Percentiles rank a stretch among this genome's conserved stretches.
Evolutionary conservation across 2,888 invertebrate species (phyloP).

Genomic region (Apamea crenata): DNA sequence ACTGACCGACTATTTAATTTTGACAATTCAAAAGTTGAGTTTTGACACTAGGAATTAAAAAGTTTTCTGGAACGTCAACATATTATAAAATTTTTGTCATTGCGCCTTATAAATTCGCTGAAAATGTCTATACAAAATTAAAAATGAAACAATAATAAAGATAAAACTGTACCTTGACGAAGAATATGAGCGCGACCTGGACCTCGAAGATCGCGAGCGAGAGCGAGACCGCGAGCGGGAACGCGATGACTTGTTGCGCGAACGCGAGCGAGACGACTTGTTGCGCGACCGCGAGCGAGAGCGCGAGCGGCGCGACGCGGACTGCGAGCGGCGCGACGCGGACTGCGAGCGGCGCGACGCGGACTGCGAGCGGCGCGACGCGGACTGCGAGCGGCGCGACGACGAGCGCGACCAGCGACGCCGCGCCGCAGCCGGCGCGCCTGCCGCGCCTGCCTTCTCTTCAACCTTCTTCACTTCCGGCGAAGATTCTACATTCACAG

Average conservation of each 20-base stretch:
- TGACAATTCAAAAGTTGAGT: too few species aligned
- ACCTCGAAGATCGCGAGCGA: slow-evolving; percentile 76
- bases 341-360: slow-evolving; percentile 72
- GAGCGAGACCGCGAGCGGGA: slow-evolving; percentile 69
- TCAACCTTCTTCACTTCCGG: slow-evolving; percentile 73
- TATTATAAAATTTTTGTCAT: too few species aligned
- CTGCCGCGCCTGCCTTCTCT: slow-evolving; percentile 67
- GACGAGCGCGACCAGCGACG: slow-evolving; percentile 82
- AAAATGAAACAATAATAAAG: slow-evolving; percentile 1
- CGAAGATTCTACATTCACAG: slow-evolving; percentile 74
- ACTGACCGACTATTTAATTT: too few species aligned
- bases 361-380: slow-evolving; percentile 72
- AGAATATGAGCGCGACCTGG: slow-evolving; percentile 87
- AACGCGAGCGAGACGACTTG: slow-evolving; percentile 75
- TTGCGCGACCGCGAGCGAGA: slow-evolving; percentile 72
- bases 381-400: slow-evolving; percentile 78
- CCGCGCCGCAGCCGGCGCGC: slow-evolving; percentile 50
- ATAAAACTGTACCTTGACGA: slow-evolving; percentile 84
- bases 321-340: slow-evolving; percentile 79
- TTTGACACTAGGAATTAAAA: background rate
- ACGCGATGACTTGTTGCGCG: slow-evolving; percentile 75
- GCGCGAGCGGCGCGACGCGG: slow-evolving; percentile 70
- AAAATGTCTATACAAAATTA: background rate
- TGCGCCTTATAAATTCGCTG: background rate
- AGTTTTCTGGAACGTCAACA: background rate